Evolutionary conservation across 2,888 invertebrate genomes (phyloP).

Genomic region (Hydrotaea cyrtoneurina): DNA sequence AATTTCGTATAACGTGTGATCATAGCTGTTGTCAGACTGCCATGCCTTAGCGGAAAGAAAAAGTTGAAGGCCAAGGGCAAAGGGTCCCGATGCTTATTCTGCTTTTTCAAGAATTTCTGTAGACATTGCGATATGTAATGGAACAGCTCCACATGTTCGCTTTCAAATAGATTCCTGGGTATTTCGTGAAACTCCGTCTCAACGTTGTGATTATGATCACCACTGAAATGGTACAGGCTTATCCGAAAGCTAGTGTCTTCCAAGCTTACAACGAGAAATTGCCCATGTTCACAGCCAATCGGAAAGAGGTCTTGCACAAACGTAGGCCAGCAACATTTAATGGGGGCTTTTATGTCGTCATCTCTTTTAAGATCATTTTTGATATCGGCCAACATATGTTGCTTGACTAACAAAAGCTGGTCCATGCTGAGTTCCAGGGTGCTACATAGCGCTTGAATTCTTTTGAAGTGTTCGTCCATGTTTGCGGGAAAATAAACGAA

Average conservation of each 20-base stretch:
- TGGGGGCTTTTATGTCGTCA: neutral
- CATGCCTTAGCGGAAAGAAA: slow-evolving; percentile 90
- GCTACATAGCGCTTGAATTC: slow-evolving; percentile 92
- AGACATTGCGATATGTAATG: slow-evolving; percentile 89
- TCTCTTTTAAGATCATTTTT: neutral
- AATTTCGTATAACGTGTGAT: slow-evolving; percentile 92
- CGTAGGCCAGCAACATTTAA: slow-evolving; percentile 39
- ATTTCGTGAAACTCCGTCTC: slow-evolving; percentile 29
- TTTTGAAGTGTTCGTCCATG: slow-evolving; percentile 86
- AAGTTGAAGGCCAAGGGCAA: slow-evolving; percentile 90
- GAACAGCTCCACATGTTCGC: slow-evolving; percentile 82
- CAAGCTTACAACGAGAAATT: slow-evolving; percentile 32
- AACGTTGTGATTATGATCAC: neutral
- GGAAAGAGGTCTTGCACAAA: slow-evolving; percentile 44
- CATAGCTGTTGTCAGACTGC: slow-evolving; percentile 86
- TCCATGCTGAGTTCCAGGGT: slow-evolving; percentile 13
- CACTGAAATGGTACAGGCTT: slow-evolving; percentile 25
- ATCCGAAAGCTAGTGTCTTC: slow-evolving; percentile 33
- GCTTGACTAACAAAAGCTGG: slow-evolving; percentile 14
- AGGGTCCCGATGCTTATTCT: slow-evolving; percentile 72
- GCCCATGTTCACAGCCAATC: slow-evolving; percentile 49
- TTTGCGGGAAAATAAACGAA: neutral
- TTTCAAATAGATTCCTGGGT: neutral
- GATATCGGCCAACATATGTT: slow-evolving; percentile 34
- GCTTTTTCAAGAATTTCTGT: slow-evolving; percentile 85